Conservation (phyloP, 2,113 vertebrate genomes). For the Notechis scutatus region DNA sequence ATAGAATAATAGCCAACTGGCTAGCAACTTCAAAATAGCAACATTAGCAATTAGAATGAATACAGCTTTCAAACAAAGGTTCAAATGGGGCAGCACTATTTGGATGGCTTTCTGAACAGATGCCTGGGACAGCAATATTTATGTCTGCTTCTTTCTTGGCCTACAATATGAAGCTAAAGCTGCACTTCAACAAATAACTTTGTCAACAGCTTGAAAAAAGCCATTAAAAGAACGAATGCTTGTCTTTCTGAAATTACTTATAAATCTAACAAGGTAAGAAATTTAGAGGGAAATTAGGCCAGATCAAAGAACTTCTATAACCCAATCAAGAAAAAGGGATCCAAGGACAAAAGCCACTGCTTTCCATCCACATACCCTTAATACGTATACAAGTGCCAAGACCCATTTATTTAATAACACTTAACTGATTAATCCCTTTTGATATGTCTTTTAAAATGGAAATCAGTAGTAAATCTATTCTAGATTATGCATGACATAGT, state of each 20-base stretch:
- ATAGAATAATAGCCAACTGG: constrained; percentile 40
- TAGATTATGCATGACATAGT: neutral
- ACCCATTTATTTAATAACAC: neutral
- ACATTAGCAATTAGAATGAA: constrained; percentile 45
- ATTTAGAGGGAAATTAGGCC: neutral
- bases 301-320: neutral
- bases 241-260: constrained; percentile 10
- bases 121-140: constrained; percentile 2
- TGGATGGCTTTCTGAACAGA: constrained; percentile 28
- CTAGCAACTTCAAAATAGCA: constrained; percentile 35
- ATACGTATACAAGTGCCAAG: neutral
- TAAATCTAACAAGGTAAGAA: constrained; percentile 17
- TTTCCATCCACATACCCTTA: neutral
- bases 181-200: constrained; percentile 34
- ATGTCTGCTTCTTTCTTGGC: constrained; percentile 10
- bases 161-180: constrained; percentile 15
- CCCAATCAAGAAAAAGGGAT: neutral
- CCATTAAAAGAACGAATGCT: neutral
- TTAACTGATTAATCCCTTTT: neutral
- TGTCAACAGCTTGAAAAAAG: constrained; percentile 31
- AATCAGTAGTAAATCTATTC: neutral
- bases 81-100: constrained; percentile 33
- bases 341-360: neutral
- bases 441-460: neutral
- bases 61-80: constrained; percentile 26